phyloP scores from a whole-genome alignment of 35 echinoderm and acorn worm genomes.

The Ophioderma brevispina region DNA sequence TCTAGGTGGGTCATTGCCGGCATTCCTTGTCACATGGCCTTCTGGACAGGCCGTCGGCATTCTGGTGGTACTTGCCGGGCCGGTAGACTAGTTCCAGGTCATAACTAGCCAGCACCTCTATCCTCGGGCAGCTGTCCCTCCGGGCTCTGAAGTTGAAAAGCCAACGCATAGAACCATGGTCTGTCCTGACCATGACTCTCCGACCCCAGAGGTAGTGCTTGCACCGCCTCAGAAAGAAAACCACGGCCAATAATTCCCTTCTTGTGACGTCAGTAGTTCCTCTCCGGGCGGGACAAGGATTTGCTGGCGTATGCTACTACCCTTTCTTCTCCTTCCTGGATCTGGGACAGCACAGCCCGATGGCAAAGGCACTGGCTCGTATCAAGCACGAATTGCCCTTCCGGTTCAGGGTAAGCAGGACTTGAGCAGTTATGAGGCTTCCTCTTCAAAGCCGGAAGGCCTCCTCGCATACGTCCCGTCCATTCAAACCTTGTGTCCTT shows the following conservation, averaged over 20 bases:
- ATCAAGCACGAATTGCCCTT: constrained; percentile 13
- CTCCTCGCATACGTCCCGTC: constrained; percentile 5
- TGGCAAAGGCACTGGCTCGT: constrained; percentile 30
- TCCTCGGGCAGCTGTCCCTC: not conserved
- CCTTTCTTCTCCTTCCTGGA: constrained; percentile 25
- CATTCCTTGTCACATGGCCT: too few relatives aligned
- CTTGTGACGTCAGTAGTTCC: constrained; percentile 46
- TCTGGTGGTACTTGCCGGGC: not conserved
- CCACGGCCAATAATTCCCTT: constrained; percentile 26
- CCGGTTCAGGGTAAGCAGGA: constrained; percentile 26
- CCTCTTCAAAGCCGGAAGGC: not conserved
- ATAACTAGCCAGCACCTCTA: not conserved
- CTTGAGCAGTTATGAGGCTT: not conserved
- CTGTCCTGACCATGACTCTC: constrained; percentile 5
- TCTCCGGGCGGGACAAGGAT: not conserved
- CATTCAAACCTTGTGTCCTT: constrained; percentile 27
- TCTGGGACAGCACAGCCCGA: constrained; percentile 36
- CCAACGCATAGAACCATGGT: constrained; percentile 15
- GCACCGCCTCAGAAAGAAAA: not conserved
- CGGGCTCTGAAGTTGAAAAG: constrained; percentile 2
- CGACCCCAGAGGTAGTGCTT: constrained; percentile 37
- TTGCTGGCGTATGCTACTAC: constrained; percentile 38
- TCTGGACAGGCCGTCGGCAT: not conserved
- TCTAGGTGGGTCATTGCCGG: too few relatives aligned
- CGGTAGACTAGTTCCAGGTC: not conserved